A percentile compares a stretch with the other conserved stretches of the same genome.
phyloP scores from a whole-genome alignment of 1,140 invertebrate genomes.

The Diprion similis region DNA sequence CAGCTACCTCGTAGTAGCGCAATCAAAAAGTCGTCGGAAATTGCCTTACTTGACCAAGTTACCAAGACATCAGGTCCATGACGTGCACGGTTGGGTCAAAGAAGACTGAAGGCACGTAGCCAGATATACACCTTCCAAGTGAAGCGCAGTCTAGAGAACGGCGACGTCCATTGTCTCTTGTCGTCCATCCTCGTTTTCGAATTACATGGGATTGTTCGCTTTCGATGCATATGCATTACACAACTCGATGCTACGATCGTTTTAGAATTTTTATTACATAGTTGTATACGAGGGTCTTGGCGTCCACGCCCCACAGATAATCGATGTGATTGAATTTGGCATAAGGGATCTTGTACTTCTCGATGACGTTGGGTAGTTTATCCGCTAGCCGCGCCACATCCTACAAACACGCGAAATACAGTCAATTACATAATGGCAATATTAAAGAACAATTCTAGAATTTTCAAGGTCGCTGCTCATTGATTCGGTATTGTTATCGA shows the following conservation, averaged over 20 bases:
- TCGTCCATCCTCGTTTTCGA: no score
- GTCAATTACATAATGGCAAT: constrained; percentile 24
- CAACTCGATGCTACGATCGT: constrained; percentile 19
- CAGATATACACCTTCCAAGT: no score
- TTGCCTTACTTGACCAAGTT: no score
- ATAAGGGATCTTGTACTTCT: constrained; percentile 50
- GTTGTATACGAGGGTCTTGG: constrained; percentile 51
- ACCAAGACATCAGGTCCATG: no score
- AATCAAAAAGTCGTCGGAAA: no score
- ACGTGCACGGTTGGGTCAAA: no score
- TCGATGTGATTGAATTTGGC: constrained; percentile 61
- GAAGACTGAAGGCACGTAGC: no score
- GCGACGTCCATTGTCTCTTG: no score
- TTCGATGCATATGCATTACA: neutral
- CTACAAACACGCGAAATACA: constrained; percentile 30
- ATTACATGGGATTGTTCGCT: no score
- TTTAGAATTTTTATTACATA: constrained; percentile 41
- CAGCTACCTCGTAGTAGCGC: no score
- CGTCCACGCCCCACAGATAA: constrained; percentile 60
- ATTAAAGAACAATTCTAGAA: constrained; percentile 13
- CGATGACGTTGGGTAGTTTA: constrained; percentile 61
- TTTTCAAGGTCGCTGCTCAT: constrained; percentile 3
- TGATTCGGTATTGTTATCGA: no score
- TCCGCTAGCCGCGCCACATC: constrained; percentile 66
- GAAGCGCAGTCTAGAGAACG: no score